Evolutionary conservation across 2,113 vertebrate genomes (phyloP).

Genomic region (Cyprinus carpio): DNA sequence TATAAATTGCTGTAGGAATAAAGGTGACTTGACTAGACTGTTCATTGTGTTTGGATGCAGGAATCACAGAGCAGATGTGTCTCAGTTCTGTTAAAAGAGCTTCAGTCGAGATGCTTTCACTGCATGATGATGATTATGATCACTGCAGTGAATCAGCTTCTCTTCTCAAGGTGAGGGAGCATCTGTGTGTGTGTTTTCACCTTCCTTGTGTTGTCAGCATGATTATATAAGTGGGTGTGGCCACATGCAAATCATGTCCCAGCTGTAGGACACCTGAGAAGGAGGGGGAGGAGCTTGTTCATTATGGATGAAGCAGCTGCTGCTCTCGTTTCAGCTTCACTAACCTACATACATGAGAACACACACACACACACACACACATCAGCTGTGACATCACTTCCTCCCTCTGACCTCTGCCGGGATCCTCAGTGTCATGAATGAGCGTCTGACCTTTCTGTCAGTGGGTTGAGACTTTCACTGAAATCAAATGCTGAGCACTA

Average conservation of each 20-base stretch:
- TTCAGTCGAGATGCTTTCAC: too few species aligned
- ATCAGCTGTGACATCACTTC: slow-evolving; percentile 2
- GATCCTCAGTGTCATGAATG: neutral
- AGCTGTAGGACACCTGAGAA: slow-evolving; percentile 53
- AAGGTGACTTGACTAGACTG: too few species aligned
- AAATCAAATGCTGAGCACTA: neutral
- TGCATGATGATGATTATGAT: too few species aligned
- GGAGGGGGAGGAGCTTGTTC: slow-evolving; percentile 62
- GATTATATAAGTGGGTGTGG: slow-evolving; percentile 52
- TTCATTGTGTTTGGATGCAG: too few species aligned
- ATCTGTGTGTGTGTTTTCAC: neutral
- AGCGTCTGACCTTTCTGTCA: neutral
- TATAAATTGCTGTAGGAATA: too few species aligned
- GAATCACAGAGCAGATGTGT: too few species aligned
- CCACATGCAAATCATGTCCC: slow-evolving; percentile 41
- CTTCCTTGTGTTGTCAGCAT: slow-evolving; percentile 39
- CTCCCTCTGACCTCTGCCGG: neutral
- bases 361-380: neutral
- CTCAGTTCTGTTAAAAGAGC: too few species aligned
- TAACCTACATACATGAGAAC: neutral
- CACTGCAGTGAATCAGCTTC: too few species aligned
- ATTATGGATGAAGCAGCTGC: slow-evolving; percentile 66
- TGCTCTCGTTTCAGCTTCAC: neutral
- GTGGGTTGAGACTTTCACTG: neutral
- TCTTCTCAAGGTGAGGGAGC: neutral